Evolutionary conservation across 2,113 vertebrate species (phyloP).

Genomic region (Cyanoliseus patagonus): DNA sequence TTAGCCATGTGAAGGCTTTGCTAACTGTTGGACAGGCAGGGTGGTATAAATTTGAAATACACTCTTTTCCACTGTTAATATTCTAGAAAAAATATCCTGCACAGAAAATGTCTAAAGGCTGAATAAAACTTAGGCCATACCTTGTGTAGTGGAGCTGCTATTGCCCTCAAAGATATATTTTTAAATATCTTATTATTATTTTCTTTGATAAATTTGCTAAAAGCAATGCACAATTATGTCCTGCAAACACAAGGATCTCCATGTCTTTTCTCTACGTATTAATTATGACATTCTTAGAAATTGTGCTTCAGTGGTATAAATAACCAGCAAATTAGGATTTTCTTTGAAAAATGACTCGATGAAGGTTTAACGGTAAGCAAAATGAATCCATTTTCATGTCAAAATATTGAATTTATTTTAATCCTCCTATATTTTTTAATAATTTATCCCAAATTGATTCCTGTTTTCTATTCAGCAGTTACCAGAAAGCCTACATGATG

Average conservation of each 20-base stretch:
- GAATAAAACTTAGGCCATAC: not conserved
- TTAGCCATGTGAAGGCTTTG: not conserved
- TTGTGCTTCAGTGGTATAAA: not conserved
- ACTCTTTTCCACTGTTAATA: not conserved
- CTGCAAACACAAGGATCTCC: not conserved
- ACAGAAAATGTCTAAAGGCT: not conserved
- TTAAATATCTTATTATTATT: not conserved
- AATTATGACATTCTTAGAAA: not conserved
- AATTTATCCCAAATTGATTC: not conserved
- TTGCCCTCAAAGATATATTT: not conserved
- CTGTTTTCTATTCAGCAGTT: not conserved
- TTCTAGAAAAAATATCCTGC: not conserved
- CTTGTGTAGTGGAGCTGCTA: not conserved
- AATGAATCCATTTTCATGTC: not conserved
- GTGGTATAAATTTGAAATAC: not conserved
- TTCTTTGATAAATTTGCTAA: not conserved
- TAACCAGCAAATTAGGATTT: not conserved
- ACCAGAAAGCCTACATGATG: not conserved
- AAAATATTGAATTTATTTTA: not conserved
- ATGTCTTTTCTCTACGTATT: not conserved
- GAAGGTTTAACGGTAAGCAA: not conserved
- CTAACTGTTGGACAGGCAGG: not conserved
- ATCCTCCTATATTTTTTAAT: not conserved
- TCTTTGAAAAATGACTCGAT: not conserved
- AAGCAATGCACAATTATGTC: rapidly evolving